A percentile compares a stretch with the other conserved stretches of the same genome.
Conservation (phyloP, 92 coral and sea anemone species). For the Micromussa lordhowensis region DNA sequence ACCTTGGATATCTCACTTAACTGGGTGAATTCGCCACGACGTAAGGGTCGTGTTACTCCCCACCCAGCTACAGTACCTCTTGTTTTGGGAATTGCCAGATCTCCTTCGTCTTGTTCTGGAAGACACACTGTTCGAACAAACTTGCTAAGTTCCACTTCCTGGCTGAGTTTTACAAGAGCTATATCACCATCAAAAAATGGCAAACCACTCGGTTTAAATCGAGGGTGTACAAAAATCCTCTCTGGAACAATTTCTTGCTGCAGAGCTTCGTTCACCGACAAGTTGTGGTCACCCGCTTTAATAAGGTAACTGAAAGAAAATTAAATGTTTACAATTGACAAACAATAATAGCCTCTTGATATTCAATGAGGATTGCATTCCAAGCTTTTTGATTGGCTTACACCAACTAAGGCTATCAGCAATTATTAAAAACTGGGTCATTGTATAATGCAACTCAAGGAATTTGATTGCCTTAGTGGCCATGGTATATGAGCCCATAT, state of each 20-base stretch:
- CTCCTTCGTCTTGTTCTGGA: slow-evolving; percentile 47
- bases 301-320: slow-evolving; percentile 28
- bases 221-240: slow-evolving; percentile 55
- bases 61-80: slow-evolving; percentile 70
- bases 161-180: slow-evolving; percentile 65
- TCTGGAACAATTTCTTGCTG: slow-evolving; percentile 32
- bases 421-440: no score
- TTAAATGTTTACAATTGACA: no score
- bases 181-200: slow-evolving; percentile 55
- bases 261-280: slow-evolving; percentile 12
- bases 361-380: neutral
- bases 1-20: neutral
- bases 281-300: slow-evolving; percentile 66
- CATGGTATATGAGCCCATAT: no score
- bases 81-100: slow-evolving; percentile 33
- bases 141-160: slow-evolving; percentile 42
- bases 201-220: neutral
- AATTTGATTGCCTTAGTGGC: no score
- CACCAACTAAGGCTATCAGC: no score
- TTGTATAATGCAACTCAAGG: no score
- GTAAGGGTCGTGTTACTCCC: slow-evolving; percentile 61
- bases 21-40: neutral
- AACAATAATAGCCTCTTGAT: neutral
- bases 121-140: slow-evolving; percentile 76
- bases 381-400: neutral